These are phyloP conservation scores for Salminus brasiliensis DNA, from an alignment of 2,113 vertebrate genomes.

Conservation along the genomic window DNA sequence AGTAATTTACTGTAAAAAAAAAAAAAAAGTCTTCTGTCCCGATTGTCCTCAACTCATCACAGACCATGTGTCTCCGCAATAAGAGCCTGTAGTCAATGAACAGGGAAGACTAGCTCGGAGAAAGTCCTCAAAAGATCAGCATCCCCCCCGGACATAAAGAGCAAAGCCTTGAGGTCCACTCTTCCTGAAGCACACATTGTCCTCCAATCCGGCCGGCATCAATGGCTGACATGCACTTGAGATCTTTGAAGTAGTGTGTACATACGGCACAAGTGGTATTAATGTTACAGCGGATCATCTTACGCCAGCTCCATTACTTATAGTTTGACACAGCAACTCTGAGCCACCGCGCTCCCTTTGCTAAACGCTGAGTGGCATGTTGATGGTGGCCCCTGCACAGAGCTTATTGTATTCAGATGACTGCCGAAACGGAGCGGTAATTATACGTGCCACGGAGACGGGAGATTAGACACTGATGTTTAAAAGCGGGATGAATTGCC, in stretches of 20 bases:
- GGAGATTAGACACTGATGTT: slow-evolving; percentile 37
- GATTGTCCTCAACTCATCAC: background rate
- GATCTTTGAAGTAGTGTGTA: slow-evolving; percentile 67
- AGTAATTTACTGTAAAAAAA: background rate
- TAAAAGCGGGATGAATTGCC: slow-evolving; percentile 44
- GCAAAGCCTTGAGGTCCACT: slow-evolving; percentile 42
- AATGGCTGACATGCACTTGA: slow-evolving; percentile 66
- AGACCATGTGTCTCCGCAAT: background rate
- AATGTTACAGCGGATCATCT: slow-evolving; percentile 67
- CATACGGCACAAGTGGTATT: slow-evolving; percentile 66
- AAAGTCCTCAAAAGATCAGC: slow-evolving; percentile 6
- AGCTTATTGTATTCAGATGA: slow-evolving; percentile 37
- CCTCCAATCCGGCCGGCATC: slow-evolving; percentile 48
- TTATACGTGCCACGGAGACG: slow-evolving; percentile 36
- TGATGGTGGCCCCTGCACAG: slow-evolving; percentile 18
- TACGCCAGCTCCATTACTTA: slow-evolving; percentile 61
- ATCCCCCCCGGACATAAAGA: slow-evolving; percentile 9
- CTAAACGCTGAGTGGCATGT: slow-evolving; percentile 40
- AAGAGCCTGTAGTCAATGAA: slow-evolving; percentile 5
- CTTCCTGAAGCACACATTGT: slow-evolving; percentile 51
- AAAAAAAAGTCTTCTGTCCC: background rate
- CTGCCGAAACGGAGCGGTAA: slow-evolving; percentile 42
- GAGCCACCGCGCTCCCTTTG: background rate
- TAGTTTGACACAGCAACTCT: slow-evolving; percentile 52
- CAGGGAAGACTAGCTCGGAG: background rate